Base-by-base conservation (phyloP, 2,888 invertebrate species). In the Caenorhabditis doughertyi region DNA sequence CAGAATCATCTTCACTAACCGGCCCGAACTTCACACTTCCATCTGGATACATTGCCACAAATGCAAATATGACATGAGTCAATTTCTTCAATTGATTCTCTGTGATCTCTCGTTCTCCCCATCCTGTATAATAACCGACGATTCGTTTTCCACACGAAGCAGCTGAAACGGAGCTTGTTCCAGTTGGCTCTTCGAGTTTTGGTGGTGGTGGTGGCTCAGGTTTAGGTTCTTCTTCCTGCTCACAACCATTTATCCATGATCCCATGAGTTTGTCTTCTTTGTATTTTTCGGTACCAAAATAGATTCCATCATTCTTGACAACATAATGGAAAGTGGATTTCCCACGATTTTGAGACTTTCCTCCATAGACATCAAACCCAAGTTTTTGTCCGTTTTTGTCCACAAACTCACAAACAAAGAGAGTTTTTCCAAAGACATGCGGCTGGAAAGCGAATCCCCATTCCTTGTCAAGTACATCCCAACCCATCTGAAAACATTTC, bases 61-160 rank as follows among this genome's bases (percentile, higher is more conserved):
- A 88, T 3, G 88, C 87, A 35, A 81, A 88, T 25, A 87, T 74
- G 8, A 88, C 81, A 51, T 88, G 88, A 9, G 88, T 88, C 9
- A 86, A 58, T 13, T 81, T 79, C 49, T 64, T 47, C 9, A 85
- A 62, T 21, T 84, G 84, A 35, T 79, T 71, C 29, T 79, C 79
- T 9, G 79, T 72, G 18, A 87, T 76, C 21, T 81, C 79, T 3
- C 84, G 76, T 11, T 84, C 76, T 58, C 86, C 84, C 87, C 87
- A 88, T 65, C 84, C 85, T 0, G 87, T 81, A 55, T 87, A 85
- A 70, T 88, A 88, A n/a, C 86, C 88, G 29, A 87, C 84, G 25
- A 87, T 77, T 23, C 83, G 70, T 53, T 87, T 87, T n/a, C 85
- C 83, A 56, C 84, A 84, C 16, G 58, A 11, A 0, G 71, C 64